Percentiles rank a stretch among this genome's conserved stretches.
These are phyloP conservation scores for Cottus gobio DNA, from an alignment of 2,113 vertebrate species.

Conservation along the genomic window DNA sequence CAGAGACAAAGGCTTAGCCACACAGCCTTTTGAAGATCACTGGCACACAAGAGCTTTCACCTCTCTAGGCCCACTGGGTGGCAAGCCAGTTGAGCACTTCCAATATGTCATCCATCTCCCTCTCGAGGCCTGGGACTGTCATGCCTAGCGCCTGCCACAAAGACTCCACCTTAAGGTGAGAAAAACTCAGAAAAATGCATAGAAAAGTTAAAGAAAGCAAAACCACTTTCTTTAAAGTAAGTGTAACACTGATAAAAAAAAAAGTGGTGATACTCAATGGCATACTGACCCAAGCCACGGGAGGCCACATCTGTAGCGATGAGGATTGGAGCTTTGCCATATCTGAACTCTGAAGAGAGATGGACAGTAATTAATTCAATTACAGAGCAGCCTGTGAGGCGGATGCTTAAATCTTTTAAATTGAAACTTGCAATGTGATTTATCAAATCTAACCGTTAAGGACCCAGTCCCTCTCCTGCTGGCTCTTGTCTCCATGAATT, in stretches of 20 bases:
- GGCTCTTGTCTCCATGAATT: constrained; percentile 99
- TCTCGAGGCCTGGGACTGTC: constrained; percentile 99
- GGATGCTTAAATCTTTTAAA: background rate
- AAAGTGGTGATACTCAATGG: constrained; percentile 63
- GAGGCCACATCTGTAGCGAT: constrained; percentile 99
- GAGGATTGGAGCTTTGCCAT: constrained; percentile 98
- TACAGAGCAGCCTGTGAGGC: background rate
- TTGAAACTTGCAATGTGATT: background rate
- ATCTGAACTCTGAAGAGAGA: constrained; percentile 93
- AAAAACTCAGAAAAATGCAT: constrained; percentile 98
- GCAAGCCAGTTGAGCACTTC: constrained; percentile 98
- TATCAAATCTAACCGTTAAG: constrained; percentile 90
- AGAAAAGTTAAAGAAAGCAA: constrained; percentile 99
- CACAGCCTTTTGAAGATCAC: constrained; percentile 99
- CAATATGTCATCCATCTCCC: constrained; percentile 99
- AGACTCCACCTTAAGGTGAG: constrained; percentile 99
- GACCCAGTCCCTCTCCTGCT: constrained; percentile 98
- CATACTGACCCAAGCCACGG: constrained; percentile 98
- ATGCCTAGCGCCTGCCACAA: constrained; percentile 99
- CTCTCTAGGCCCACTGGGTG: constrained; percentile 99
- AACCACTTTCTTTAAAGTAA: constrained; percentile 98
- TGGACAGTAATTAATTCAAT: background rate
- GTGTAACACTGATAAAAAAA: constrained; percentile 80
- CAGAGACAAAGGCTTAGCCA: constrained; percentile 89
- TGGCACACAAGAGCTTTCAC: constrained; percentile 98